phyloP scores from a whole-genome alignment of 1,140 invertebrate species.

The Pseudomyrmex pallidus region DNA sequence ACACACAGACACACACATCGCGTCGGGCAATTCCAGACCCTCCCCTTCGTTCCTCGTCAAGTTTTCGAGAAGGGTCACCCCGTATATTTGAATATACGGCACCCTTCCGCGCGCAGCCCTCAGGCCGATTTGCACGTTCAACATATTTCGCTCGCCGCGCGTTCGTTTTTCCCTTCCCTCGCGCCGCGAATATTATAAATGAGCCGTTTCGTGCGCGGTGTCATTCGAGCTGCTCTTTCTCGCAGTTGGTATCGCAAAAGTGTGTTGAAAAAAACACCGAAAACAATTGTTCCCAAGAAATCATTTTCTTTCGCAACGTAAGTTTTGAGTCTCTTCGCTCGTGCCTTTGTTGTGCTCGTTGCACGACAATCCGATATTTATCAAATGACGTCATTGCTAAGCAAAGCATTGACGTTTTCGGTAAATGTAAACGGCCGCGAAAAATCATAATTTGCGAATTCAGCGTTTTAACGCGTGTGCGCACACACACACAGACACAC shows the following conservation, averaged over 20 bases:
- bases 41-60: conserved; percentile 59
- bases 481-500: neutral
- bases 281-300: no score
- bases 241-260: neutral
- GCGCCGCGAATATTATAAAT: conserved; percentile 29
- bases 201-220: neutral
- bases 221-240: neutral
- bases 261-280: neutral
- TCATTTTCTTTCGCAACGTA: neutral
- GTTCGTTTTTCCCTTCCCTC: conserved; percentile 36
- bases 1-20: conserved; percentile 8
- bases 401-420: neutral
- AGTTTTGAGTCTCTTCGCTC: no score
- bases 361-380: neutral
- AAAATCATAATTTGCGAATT: conserved; percentile 10
- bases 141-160: conserved; percentile 50
- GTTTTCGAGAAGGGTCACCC: conserved; percentile 70
- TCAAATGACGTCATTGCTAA: neutral
- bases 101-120: conserved; percentile 48
- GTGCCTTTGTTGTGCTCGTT: neutral
- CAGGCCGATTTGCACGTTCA: conserved; percentile 59
- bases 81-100: conserved; percentile 71
- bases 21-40: conserved; percentile 52
- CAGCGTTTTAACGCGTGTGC: neutral
- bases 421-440: neutral